Evolutionary conservation across 92 coral and sea anemone genomes (phyloP), one percentile per base, ranked within the genome.

Genomic region (Umimayanthus kanabou): DNA sequence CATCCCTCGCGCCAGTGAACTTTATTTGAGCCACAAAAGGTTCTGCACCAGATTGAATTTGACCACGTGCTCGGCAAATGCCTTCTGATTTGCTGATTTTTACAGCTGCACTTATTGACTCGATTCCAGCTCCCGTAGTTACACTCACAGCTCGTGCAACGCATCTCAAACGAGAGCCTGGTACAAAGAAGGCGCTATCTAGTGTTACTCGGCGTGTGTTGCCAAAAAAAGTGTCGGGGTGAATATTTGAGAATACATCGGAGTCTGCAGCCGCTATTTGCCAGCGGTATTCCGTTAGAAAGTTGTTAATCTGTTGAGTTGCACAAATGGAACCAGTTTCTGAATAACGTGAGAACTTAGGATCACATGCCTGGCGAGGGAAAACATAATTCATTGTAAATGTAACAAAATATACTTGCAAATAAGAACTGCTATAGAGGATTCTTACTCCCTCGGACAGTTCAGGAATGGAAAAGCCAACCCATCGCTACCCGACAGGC

Each of bases 321-420:
- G 92, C 84, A 42, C 99, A 97, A 76, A 97, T 80, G 14, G 98
- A 94, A 13, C 99, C 99, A 33, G 99, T 97, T 82, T 97, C 99
- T 14, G 98, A 90, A 79, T 95, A 95, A 25, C 99, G 95, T 25
- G 98, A 90, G 50, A 90, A 90, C 79, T 97, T 97, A 11, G 99
- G 99, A 78, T 95, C 94, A 77, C 99, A 97, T 15, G 99, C 96
- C 99, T 96, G 80, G 26, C 85, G 70, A 50, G 80, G 66, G 70
- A 18, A 47, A 85, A 72, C 57, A 74, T 25, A 10, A 3, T 18
- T 28, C 30, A 67, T 7, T 14, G 33, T 39, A 4, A 53, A 25
- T 23, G 49, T 42, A 8, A 40, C 13, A 2, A 33, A 33, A 33
- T 33, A 33, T 33, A 33, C 37, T 33, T 33, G 37, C 37, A 33